Percentiles rank a stretch among this genome's conserved stretches.
Evolutionary conservation across 2,113 vertebrate genomes (phyloP).

Genomic region (Oreochromis niloticus): DNA sequence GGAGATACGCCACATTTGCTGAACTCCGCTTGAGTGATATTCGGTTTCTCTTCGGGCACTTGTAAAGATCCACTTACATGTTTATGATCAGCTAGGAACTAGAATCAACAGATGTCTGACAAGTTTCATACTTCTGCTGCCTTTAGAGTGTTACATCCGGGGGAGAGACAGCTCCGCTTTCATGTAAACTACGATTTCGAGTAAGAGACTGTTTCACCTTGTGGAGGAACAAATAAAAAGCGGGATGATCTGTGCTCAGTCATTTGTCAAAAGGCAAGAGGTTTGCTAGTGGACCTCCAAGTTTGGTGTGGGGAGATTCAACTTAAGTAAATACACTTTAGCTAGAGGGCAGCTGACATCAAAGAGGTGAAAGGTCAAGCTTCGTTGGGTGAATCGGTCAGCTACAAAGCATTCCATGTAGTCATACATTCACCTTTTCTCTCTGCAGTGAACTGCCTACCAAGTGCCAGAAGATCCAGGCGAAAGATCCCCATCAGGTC

Average conservation of each 20-base stretch:
- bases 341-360: constrained; percentile 5
- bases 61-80: constrained; percentile 51
- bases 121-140: not conserved
- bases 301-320: not conserved
- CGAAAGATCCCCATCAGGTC: not conserved
- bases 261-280: not conserved
- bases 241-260: not conserved
- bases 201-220: not conserved
- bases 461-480: not conserved
- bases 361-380: constrained; percentile 33
- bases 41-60: constrained; percentile 23
- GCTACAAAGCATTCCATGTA: not conserved
- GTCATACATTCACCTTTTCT: not conserved
- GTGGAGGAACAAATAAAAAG: not conserved
- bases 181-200: not conserved
- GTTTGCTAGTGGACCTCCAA: not conserved
- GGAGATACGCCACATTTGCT: constrained; percentile 50
- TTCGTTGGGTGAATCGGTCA: not conserved
- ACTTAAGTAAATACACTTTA: constrained; percentile 25
- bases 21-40: constrained; percentile 35
- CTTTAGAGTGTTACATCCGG: not conserved
- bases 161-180: not conserved
- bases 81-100: constrained; percentile 11
- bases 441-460: not conserved
- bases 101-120: constrained; percentile 41